Evolutionary conservation across 53 echinoderm and acorn worm species (phyloP).

Genomic region (Actinopyga echinites): DNA sequence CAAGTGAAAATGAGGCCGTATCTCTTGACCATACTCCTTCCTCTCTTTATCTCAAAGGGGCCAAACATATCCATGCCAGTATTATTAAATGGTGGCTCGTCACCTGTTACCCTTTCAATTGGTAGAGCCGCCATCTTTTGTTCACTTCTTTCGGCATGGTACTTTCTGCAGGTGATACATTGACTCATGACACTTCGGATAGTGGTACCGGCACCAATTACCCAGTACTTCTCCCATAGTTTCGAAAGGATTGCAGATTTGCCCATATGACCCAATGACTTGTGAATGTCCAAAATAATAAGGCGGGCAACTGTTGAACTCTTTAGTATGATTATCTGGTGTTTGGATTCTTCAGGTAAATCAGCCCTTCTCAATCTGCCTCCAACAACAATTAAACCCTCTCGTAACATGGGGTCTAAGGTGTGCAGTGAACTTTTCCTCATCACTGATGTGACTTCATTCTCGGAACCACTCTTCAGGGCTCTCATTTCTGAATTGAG

Average conservation of each 20-base stretch:
- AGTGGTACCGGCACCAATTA: constrained; percentile 22
- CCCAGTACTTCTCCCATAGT: constrained; percentile 49
- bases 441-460: neutral
- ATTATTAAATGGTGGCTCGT: constrained; percentile 30
- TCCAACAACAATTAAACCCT: constrained; percentile 9
- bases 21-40: constrained; percentile 35
- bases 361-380: neutral
- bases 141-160: constrained; percentile 10
- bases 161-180: neutral
- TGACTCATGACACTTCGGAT: constrained; percentile 15
- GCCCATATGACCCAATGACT: constrained; percentile 46
- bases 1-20: constrained; percentile 39
- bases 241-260: constrained; percentile 48
- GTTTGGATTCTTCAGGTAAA: constrained; percentile 7
- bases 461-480: neutral
- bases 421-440: neutral
- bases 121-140: constrained; percentile 38
- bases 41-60: constrained; percentile 32
- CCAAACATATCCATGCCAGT: constrained; percentile 48
- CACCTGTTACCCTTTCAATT: constrained; percentile 17
- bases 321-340: constrained; percentile 23
- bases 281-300: constrained; percentile 48
- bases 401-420: neutral
- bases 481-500: neutral
- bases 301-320: constrained; percentile 23